These are phyloP conservation scores for Eilema caniola DNA, from an alignment of 2,888 invertebrate species.

Conservation along the genomic window DNA sequence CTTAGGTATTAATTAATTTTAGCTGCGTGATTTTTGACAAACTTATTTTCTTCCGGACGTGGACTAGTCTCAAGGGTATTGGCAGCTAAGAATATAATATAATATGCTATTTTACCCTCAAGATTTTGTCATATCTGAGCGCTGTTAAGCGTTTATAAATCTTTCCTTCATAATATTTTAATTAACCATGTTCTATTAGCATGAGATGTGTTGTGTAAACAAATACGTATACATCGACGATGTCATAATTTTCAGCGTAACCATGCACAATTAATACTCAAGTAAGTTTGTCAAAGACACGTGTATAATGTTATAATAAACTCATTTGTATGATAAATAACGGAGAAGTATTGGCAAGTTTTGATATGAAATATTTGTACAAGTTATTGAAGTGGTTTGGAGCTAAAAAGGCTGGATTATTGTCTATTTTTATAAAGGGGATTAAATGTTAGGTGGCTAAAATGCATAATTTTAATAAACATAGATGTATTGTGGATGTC, in stretches of 20 bases:
- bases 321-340: conserved; percentile 57
- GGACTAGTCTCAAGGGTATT: conserved; percentile 14
- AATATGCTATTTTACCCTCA: conserved; percentile 1
- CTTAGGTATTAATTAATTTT: conserved; percentile 65
- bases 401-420: conserved; percentile 61
- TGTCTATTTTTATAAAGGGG: conserved; percentile 80
- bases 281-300: conserved; percentile 49
- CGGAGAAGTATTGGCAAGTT: conserved; percentile 65
- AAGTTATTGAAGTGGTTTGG: conserved; percentile 56
- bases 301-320: conserved; percentile 45
- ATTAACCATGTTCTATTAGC: not conserved
- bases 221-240: conserved; percentile 12
- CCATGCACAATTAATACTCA: not conserved
- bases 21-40: conserved; percentile 61
- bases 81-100: conserved; percentile 40
- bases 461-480: conserved; percentile 70
- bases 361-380: conserved; percentile 77
- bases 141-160: not conserved
- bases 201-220: not conserved
- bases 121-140: not conserved
- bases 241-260: conserved; percentile 8
- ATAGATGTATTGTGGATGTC: conserved; percentile 50
- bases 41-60: conserved; percentile 48
- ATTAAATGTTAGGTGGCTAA: conserved; percentile 80
- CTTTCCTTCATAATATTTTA: not conserved